Evolutionary conservation across 1,140 invertebrate species (phyloP), one percentile per base, ranked within the genome.

Genomic region (Drosophila triauraria): DNA sequence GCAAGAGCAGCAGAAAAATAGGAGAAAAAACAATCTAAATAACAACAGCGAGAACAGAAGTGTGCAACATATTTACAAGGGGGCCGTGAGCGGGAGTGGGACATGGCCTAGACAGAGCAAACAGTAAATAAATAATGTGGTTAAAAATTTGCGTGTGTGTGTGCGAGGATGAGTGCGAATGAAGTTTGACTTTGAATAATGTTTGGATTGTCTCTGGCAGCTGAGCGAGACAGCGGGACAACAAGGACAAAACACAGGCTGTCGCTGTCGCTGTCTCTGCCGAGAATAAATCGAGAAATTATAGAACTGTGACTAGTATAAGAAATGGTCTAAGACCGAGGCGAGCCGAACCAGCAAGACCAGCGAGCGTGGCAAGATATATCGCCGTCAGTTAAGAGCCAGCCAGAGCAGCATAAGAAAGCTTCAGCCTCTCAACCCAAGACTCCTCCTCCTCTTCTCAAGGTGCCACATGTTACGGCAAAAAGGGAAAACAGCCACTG

Each of bases 161-260:
- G 38, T 25, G 44, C 32, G 44, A 54, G 65, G 78, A 83, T 63
- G 84, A 81, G 65, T 84, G 84, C 78, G 84, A 88, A 88, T 88
- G 85, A 88, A 88, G 85, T 88, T 91, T 90, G 85, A 90, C 85
- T 90, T 90, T 90, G 85, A 90, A 90, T 90, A 90, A 90, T 90
- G 85, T 90, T 90, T 90, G 86, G 86, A 91, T 90, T 90, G 85
- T 90, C 86, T 79, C 86, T 85, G 82, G 70, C 85, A 90, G 84
- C 40, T 76, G 75, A 80, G 78, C 54, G 51, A 65, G 80, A 59
- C 64, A 60, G 65, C 69, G 44, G 65, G 54, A 80, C 76, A 81
- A 51, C 30, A 57, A 62, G 72, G 80, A 74, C 68, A 72, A 72
- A 74, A 79, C 68, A 79, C 62, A 76, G 64, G 84, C 74, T 70